These are phyloP conservation scores for Pedionomus torquatus DNA, from an alignment of 2,113 vertebrate species.

Conservation along the genomic window DNA sequence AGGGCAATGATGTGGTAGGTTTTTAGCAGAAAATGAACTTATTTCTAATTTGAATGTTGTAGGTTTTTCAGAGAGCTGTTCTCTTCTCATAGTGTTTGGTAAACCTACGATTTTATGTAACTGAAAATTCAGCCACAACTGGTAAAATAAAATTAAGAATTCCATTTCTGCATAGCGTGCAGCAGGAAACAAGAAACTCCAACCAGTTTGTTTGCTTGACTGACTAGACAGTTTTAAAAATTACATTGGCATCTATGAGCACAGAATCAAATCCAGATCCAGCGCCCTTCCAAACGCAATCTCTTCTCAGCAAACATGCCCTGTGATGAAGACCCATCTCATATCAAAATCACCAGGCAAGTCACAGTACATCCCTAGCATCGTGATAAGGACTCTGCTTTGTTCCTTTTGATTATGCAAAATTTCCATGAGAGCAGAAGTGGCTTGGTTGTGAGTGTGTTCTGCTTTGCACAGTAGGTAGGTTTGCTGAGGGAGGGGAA, in stretches of 20 bases:
- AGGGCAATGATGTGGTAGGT: background rate
- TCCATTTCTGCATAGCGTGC: background rate
- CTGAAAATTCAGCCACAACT: background rate
- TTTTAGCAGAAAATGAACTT: background rate
- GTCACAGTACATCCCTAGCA: background rate
- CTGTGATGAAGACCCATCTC: background rate
- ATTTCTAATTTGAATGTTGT: background rate
- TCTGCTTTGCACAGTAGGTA: background rate
- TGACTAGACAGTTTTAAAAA: background rate
- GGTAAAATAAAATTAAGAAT: constrained; percentile 12
- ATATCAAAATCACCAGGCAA: constrained; percentile 6
- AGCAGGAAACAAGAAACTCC: background rate
- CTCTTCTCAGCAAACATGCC: background rate
- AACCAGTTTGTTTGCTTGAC: background rate
- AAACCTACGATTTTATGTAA: background rate
- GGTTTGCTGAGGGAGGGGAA: background rate
- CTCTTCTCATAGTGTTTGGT: background rate
- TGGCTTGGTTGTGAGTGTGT: background rate
- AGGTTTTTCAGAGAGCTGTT: background rate
- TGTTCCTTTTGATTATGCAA: background rate
- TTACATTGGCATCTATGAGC: background rate
- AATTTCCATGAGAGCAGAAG: background rate
- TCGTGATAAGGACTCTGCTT: background rate
- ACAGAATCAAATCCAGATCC: background rate
- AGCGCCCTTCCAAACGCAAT: background rate